Evolutionary conservation across 2,888 invertebrate genomes (phyloP), one percentile per base, ranked within the genome.

Genomic region (Drepana falcataria): DNA sequence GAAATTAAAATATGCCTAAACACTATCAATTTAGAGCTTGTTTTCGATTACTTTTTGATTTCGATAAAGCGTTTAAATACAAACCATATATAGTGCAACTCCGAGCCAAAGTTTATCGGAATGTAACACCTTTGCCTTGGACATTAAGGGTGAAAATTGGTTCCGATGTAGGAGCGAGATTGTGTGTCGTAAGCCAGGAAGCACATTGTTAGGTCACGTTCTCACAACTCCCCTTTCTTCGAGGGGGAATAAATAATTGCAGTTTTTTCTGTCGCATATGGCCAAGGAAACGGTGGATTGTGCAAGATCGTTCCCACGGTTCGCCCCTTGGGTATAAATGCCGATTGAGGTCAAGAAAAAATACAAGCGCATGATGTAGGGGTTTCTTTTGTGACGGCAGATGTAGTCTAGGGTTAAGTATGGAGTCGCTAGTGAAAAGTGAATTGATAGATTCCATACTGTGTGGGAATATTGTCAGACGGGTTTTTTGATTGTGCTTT

Each of bases 201-300:
- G 90, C 88, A 79, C 84, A 89, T 91, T 91, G 91, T 91, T 88
- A 82, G 91, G 90, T 88, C 91, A 91, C 91, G 91, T 90, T 90
- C 91, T 86, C 90, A 90, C 90, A 88, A 83, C 88, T 88, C 89
- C 88, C 87, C 88, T 85, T 90, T 90, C 87, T 89, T 88, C 81
- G 85, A 85, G 87, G 89, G 87, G 87, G 89, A 88, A 89, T 88
- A 88, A 88, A 89, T 90, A 89, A 91, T 90, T 91, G 91, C 89
- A 90, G 87, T 91, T 91, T 91, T 91, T 91, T 90, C 87, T 87
- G 89, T 87, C 90, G 85, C 91, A 91, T 89, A 90, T 91, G 91
- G 90, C 89, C 81, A 86, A 90, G 88, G 87, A 89, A 87, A 82
- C 83, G 83, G 76, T 73, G 86, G 83, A 84, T 88, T 87, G 86